Base-by-base conservation (phyloP, 2,113 vertebrate genomes). In the Amblyornis subalaris region DNA sequence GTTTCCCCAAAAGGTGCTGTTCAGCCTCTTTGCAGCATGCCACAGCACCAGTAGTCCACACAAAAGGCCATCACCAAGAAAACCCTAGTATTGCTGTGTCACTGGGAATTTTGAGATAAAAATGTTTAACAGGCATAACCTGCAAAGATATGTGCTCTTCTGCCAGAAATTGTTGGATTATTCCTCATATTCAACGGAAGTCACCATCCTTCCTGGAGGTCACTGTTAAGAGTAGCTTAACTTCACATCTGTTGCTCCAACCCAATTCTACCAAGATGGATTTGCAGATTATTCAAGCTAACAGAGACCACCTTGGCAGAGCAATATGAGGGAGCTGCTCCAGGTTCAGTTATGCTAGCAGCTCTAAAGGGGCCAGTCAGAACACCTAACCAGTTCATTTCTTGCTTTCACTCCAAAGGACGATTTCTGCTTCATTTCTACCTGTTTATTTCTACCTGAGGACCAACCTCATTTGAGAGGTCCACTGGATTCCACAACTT, bases 141-240 rank as follows among this genome's bases (percentile, higher is more conserved):
- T 45, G 48, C 45, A 79, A 28, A 74, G 36, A 71, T 0, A 71
- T 0, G 0, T 44, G 33, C 21, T 61, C 7, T 72, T 85, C 44
- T 69, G 8, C 31, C 33, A 85, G 51, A 64, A 93, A 89, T 26
- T 26, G 24, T 4, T 65, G 28, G 23, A 50, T 76, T 66, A 81
- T 40, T 69, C 58, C 16, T 47, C 24, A 36, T 1, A 5, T 29
- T 50, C 73, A 89, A 18, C 22, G 58, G 58, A 53, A 50, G 33
- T 38, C 38, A 88, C n/a, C 18, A 8, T 33, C 58, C 29, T 74
- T 87, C 72, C 60, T 31, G 45, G 38, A 74, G 10, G 28, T 33
- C 47, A 58, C 28, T 0, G 0, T 13, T n/a, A 4, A 36, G 21
- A 26, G 38, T 0, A 3, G 51, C 26, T 84, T 90, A 71, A 83